A percentile compares a stretch with the other conserved stretches of the same genome.
phyloP scores from a whole-genome alignment of 2,888 invertebrate genomes.

The Argyresthia goedartella region DNA sequence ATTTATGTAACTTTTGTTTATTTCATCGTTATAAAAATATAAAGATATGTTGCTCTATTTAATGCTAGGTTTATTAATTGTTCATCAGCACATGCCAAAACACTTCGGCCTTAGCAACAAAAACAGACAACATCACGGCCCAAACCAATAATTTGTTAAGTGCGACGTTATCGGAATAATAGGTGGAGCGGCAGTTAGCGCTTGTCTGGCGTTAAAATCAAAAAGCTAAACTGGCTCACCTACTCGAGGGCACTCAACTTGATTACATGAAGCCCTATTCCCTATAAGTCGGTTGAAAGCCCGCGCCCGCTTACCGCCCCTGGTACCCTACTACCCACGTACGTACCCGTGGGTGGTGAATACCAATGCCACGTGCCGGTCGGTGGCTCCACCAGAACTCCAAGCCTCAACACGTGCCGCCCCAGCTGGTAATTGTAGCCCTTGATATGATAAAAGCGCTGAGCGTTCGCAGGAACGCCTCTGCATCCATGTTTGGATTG shows the following conservation, averaged over 20 bases:
- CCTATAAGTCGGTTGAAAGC: too few species aligned
- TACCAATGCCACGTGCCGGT: constrained; percentile 1
- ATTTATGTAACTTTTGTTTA: too few species aligned
- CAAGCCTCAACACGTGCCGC: constrained; percentile 22
- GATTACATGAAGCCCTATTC: constrained; percentile 54
- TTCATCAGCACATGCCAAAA: neutral
- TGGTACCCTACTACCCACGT: neutral
- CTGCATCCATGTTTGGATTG: neutral
- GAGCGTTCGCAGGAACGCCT: constrained; percentile 2
- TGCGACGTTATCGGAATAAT: constrained; percentile 40
- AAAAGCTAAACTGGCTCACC: constrained; percentile 50
- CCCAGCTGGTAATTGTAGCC: constrained; percentile 36
- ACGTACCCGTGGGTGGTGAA: neutral
- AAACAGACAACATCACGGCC: neutral
- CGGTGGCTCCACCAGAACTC: neutral
- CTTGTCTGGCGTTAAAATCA: constrained; percentile 49
- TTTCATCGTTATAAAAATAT: too few species aligned
- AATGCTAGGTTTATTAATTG: too few species aligned
- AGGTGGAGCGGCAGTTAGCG: constrained; percentile 25
- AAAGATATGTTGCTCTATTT: too few species aligned
- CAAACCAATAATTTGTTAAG: constrained; percentile 36
- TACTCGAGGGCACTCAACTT: constrained; percentile 67
- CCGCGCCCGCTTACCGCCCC: too few species aligned
- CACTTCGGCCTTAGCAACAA: neutral
- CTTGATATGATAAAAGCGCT: constrained; percentile 23